Conservation (phyloP, 2,888 invertebrate species). For the Stenotaenia linearis region DNA sequence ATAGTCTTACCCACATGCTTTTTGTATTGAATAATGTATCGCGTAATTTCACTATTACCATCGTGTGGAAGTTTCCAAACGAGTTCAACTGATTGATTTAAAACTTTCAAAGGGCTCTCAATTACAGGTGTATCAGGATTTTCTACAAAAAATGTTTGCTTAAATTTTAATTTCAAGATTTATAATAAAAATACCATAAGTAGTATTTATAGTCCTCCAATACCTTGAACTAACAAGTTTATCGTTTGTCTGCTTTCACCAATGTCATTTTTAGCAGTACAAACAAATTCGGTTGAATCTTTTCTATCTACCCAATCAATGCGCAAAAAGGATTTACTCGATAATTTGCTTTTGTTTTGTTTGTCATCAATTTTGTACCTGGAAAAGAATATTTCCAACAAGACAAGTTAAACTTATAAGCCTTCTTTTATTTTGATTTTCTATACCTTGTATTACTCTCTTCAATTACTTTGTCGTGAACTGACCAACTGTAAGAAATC, state of each 20-base stretch:
- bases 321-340: background rate
- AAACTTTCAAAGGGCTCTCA: background rate
- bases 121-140: background rate
- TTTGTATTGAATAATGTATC: slow-evolving; percentile 3
- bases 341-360: background rate
- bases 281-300: background rate
- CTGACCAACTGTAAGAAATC: background rate
- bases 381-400: background rate
- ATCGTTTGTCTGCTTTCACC: background rate
- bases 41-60: background rate
- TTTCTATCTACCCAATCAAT: slow-evolving; percentile 13
- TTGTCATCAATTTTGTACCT: slow-evolving; percentile 9
- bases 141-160: background rate
- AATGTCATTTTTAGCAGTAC: slow-evolving; percentile 7
- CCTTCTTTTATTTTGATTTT: too few relatives aligned
- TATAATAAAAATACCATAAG: too few relatives aligned
- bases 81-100: background rate
- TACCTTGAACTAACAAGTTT: background rate
- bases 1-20: background rate
- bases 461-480: background rate
- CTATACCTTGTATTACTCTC: background rate
- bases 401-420: too few relatives aligned
- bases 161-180: too few relatives aligned
- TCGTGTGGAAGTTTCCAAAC: background rate
- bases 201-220: background rate